Evolutionary conservation across 2,888 invertebrate species (phyloP).

Genomic region (Brenthis ino): DNA sequence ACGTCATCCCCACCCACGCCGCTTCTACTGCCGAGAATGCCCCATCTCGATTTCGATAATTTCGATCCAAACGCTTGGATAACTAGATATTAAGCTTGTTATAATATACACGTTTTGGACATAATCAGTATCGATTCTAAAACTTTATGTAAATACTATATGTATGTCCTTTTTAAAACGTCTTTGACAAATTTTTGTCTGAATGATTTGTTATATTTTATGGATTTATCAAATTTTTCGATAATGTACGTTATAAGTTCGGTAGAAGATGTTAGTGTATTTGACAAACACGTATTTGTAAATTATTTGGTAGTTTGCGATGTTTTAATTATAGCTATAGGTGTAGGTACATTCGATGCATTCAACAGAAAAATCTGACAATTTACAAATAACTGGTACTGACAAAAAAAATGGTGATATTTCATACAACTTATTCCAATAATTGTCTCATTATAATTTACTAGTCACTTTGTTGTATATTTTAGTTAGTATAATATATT

Average conservation of each 20-base stretch:
- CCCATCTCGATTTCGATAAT: slow-evolving; percentile 65
- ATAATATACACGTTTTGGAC: not conserved
- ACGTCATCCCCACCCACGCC: slow-evolving; percentile 58
- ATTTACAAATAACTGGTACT: slow-evolving; percentile 9
- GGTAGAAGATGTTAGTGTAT: slow-evolving; percentile 1
- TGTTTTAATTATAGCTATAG: not conserved
- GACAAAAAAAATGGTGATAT: slow-evolving; percentile 5
- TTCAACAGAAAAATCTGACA: not conserved
- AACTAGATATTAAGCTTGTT: slow-evolving; percentile 60
- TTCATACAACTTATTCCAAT: slow-evolving; percentile 12
- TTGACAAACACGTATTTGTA: not conserved
- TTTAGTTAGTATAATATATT: slow-evolving; percentile 11
- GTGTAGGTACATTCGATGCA: not conserved
- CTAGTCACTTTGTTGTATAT: slow-evolving; percentile 23
- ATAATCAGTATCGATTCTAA: too few relatives aligned
- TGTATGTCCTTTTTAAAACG: too few relatives aligned
- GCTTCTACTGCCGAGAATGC: slow-evolving; percentile 61
- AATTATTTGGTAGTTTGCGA: slow-evolving; percentile 1
- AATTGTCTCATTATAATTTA: slow-evolving; percentile 20
- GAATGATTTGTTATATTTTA: not conserved
- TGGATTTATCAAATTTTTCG: not conserved
- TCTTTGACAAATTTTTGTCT: not conserved
- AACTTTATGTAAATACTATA: too few relatives aligned
- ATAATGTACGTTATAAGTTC: not conserved
- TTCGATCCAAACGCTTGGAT: slow-evolving; percentile 75